These are phyloP conservation scores for Phenganax stokvisi DNA, from an alignment of 92 coral and sea anemone genomes.

Conservation along the genomic window DNA sequence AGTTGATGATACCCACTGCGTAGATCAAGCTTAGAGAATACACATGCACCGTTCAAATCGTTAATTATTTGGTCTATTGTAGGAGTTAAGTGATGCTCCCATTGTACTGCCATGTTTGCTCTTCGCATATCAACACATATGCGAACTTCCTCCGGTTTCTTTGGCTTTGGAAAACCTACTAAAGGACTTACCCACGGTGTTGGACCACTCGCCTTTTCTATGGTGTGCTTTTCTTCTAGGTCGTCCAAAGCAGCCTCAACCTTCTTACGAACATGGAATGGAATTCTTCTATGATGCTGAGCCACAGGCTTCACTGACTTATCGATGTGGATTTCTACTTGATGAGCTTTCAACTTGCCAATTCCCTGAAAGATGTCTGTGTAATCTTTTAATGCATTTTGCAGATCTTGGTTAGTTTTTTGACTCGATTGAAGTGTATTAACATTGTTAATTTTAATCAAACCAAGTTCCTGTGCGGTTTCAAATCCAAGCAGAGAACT, in stretches of 20 bases:
- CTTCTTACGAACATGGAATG: constrained; percentile 14
- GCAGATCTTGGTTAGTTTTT: background rate
- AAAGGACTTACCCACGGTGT: constrained; percentile 34
- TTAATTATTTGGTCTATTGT: constrained; percentile 1
- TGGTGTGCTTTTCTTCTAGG: constrained; percentile 10
- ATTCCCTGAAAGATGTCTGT: constrained; percentile 47
- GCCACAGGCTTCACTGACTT: constrained; percentile 43
- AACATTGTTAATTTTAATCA: constrained; percentile 19
- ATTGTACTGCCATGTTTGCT: background rate
- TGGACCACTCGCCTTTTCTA: constrained; percentile 19
- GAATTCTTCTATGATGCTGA: constrained; percentile 44
- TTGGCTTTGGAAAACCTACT: constrained; percentile 1
- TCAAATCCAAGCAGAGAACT: constrained; percentile 38
- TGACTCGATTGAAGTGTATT: constrained; percentile 14
- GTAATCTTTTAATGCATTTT: constrained; percentile 27
- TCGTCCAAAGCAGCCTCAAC: constrained; percentile 11
- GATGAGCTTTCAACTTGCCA: constrained; percentile 47
- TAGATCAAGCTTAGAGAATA: too few relatives aligned
- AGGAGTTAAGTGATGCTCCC: constrained; percentile 2
- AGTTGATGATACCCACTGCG: too few relatives aligned
- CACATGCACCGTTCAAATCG: background rate
- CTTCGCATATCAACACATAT: constrained; percentile 19
- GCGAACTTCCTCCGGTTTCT: constrained; percentile 30
- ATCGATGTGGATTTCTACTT: constrained; percentile 49
- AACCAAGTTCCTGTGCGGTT: constrained; percentile 35